Evolutionary conservation across 2,113 vertebrate genomes (phyloP).

Genomic region (Xiphophorus maculatus): DNA sequence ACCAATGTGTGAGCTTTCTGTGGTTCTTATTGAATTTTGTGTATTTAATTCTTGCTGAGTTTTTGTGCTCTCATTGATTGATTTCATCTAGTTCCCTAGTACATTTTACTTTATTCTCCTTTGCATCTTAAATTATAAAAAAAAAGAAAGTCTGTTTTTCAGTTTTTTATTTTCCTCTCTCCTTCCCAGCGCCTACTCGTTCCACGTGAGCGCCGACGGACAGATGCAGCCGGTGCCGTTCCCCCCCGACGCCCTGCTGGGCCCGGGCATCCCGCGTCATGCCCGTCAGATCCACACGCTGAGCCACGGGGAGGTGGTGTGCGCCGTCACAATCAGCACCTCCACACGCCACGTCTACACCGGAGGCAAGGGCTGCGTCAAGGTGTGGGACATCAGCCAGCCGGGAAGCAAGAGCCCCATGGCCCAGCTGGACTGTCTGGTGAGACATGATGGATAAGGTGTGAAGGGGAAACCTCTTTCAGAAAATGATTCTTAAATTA

Average conservation of each 20-base stretch:
- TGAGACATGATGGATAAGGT: conserved; percentile 54
- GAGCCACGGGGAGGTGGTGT: conserved; percentile 89
- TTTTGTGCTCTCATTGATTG: conserved; percentile 21
- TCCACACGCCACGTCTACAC: conserved; percentile 91
- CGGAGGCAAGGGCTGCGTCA: conserved; percentile 89
- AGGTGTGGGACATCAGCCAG: conserved; percentile 93
- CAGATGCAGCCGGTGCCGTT: conserved; percentile 83
- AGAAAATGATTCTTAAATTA: neutral
- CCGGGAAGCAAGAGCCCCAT: conserved; percentile 75
- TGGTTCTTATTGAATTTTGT: conserved; percentile 8
- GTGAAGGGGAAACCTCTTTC: neutral
- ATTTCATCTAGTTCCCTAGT: neutral
- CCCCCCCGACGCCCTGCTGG: conserved; percentile 83
- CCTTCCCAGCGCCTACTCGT: conserved; percentile 75
- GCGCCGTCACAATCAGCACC: conserved; percentile 90
- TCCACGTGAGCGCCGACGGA: conserved; percentile 80
- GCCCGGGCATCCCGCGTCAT: conserved; percentile 85
- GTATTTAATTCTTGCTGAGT: conserved; percentile 10
- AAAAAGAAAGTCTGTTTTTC: conserved; percentile 19
- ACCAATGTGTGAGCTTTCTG: neutral
- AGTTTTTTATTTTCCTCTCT: neutral
- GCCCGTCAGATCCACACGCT: conserved; percentile 88
- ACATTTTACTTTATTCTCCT: neutral
- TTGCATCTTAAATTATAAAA: conserved; percentile 3
- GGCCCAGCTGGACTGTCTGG: conserved; percentile 79